These are phyloP conservation scores for Lathamus discolor DNA, from an alignment of 2,113 vertebrate species.

Conservation along the genomic window DNA sequence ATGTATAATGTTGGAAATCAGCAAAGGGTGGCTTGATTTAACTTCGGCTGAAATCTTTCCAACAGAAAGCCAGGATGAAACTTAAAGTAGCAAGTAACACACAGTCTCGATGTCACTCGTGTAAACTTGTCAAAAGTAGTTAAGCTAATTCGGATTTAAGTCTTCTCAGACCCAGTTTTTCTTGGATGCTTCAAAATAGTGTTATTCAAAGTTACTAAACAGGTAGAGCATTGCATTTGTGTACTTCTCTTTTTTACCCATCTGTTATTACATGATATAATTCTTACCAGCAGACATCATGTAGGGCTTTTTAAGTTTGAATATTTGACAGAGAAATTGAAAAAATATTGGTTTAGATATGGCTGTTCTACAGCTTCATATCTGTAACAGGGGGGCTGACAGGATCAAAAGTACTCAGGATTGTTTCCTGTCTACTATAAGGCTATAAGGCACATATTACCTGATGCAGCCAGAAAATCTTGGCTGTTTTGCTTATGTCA, in stretches of 20 bases:
- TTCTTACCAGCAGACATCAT: neutral
- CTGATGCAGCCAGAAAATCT: neutral
- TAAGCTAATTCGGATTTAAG: slow-evolving; percentile 75
- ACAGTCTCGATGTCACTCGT: slow-evolving; percentile 67
- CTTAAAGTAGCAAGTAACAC: slow-evolving; percentile 64
- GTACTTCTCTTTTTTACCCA: neutral
- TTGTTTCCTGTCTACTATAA: neutral
- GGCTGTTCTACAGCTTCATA: neutral
- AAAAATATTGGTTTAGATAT: neutral
- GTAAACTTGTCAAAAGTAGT: slow-evolving; percentile 75
- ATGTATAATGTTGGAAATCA: slow-evolving; percentile 89
- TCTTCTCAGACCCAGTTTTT: slow-evolving; percentile 52
- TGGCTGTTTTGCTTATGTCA: neutral
- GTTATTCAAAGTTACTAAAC: neutral
- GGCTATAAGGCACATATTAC: neutral
- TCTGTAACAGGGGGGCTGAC: neutral
- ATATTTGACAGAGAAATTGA: neutral
- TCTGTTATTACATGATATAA: neutral
- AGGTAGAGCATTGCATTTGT: neutral
- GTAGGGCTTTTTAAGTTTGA: neutral
- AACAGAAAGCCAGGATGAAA: slow-evolving; percentile 70
- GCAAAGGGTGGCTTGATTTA: slow-evolving; percentile 83
- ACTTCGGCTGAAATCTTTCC: slow-evolving; percentile 79
- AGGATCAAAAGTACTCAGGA: neutral
- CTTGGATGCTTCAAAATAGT: slow-evolving; percentile 21